Evolutionary conservation across 1,140 invertebrate species (phyloP).

Genomic region (Trichonephila inaurata): DNA sequence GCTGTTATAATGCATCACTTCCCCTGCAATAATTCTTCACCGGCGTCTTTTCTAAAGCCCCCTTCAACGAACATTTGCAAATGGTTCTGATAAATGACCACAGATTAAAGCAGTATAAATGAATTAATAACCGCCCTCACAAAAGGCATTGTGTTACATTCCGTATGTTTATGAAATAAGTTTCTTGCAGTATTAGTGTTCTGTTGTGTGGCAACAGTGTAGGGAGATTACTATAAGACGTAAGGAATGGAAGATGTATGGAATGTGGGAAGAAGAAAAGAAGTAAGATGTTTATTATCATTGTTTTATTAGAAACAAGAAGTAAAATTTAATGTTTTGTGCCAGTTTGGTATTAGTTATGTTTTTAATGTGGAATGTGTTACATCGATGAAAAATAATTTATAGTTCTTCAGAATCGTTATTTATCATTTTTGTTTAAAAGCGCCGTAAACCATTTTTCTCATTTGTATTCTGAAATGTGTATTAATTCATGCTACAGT

Average conservation of each 20-base stretch:
- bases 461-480: too few species aligned
- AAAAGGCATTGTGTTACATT: constrained; percentile 15
- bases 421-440: too few species aligned
- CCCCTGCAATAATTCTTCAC: constrained; percentile 29
- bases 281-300: not conserved
- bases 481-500: too few species aligned
- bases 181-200: not conserved
- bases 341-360: too few species aligned
- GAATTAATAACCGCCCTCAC: constrained; percentile 36
- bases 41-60: not conserved
- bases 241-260: not conserved
- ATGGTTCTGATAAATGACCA: constrained; percentile 14
- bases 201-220: not conserved
- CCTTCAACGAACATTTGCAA: not conserved
- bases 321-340: too few species aligned
- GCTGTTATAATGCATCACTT: constrained; percentile 20
- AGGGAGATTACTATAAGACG: not conserved
- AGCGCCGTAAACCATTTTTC: too few species aligned
- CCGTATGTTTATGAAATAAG: not conserved
- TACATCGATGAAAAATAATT: too few species aligned
- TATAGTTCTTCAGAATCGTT: too few species aligned
- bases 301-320: too few species aligned
- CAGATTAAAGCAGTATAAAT: not conserved
- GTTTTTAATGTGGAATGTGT: too few species aligned
- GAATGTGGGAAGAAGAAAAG: not conserved